A percentile compares a stretch with the other conserved stretches of the same genome.
These are phyloP conservation scores for Macrosteles quadrilineatus DNA, from an alignment of 1,140 invertebrate genomes.

Conservation along the genomic window DNA sequence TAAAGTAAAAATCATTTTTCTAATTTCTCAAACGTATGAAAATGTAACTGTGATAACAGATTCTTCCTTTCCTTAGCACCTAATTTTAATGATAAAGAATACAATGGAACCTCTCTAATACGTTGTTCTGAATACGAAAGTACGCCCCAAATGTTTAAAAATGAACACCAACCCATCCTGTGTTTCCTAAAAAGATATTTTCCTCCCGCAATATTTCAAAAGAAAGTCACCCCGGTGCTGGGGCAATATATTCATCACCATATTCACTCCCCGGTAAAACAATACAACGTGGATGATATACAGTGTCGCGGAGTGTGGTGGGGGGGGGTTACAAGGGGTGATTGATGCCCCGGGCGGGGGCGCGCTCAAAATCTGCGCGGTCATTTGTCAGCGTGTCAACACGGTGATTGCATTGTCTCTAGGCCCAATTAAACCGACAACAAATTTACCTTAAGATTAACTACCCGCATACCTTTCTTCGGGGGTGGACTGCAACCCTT, in stretches of 20 bases:
- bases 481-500: neutral
- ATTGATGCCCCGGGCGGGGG: neutral
- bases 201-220: no score
- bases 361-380: slow-evolving; percentile 2
- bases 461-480: neutral
- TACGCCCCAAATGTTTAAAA: no score
- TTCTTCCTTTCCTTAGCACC: no score
- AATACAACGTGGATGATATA: slow-evolving; percentile 8
- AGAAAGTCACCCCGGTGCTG: no score
- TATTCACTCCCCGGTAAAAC: slow-evolving; percentile 2
- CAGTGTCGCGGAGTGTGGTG: neutral
- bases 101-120: no score
- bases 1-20: no score
- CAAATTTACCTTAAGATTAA: slow-evolving; percentile 15
- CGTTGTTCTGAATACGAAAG: no score
- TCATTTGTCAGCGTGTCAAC: slow-evolving; percentile 9
- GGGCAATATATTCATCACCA: slow-evolving; percentile 2
- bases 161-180: no score
- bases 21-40: no score
- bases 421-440: slow-evolving; percentile 6
- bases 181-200: no score
- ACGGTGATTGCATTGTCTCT: slow-evolving; percentile 8
- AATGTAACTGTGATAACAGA: no score
- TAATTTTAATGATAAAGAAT: no score
- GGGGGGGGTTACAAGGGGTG: slow-evolving; percentile 11